A percentile compares a stretch with the other conserved stretches of the same genome.
Evolutionary conservation across 2,888 invertebrate genomes (phyloP).

Genomic region (Tenodera sinensis): DNA sequence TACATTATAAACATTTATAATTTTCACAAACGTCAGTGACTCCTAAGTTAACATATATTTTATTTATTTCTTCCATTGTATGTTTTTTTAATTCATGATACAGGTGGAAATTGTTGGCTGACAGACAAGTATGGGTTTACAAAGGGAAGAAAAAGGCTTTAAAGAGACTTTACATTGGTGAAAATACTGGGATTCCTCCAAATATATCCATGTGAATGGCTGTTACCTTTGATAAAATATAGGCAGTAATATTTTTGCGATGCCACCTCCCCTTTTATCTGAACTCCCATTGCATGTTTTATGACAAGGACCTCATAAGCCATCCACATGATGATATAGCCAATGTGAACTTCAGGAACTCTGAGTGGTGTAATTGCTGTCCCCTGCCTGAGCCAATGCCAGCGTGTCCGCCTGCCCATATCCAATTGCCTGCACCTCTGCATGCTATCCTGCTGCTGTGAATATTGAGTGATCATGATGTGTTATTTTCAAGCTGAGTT

Average conservation of each 20-base stretch:
- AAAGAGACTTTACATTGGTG: neutral
- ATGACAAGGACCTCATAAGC: neutral
- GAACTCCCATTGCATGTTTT: neutral
- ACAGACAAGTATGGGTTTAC: slow-evolving; percentile 1
- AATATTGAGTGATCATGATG: neutral
- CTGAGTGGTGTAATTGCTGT: neutral
- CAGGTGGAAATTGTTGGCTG: slow-evolving; percentile 17
- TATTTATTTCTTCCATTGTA: neutral
- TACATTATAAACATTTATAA: neutral
- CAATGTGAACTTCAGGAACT: neutral
- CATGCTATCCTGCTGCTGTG: slow-evolving; percentile 17
- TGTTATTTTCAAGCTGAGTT: neutral
- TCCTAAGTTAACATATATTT: neutral
- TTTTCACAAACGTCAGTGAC: neutral
- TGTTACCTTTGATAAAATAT: neutral
- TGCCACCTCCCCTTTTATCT: neutral
- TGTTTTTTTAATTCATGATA: slow-evolving; percentile 7
- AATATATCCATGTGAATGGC: neutral
- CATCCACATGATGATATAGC: neutral
- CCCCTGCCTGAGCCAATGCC: neutral
- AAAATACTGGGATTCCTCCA: neutral
- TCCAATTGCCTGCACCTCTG: slow-evolving; percentile 9
- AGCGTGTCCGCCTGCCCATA: neutral
- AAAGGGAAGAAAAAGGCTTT: slow-evolving; percentile 6
- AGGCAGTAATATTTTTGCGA: neutral